Conservation (phyloP, 2,113 vertebrate species). For the Diadophis punctatus region DNA sequence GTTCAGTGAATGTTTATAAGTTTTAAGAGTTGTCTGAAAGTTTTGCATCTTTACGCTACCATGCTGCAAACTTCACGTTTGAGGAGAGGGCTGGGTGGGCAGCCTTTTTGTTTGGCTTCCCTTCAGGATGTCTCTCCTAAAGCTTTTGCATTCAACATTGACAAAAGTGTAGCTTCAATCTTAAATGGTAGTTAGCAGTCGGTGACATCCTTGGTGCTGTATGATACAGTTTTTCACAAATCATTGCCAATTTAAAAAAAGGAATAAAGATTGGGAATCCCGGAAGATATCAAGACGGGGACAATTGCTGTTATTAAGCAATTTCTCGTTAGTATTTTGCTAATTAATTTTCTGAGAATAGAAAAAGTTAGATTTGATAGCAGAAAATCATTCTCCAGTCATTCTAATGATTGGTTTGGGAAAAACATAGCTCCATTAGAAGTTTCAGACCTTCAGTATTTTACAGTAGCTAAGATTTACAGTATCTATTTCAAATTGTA, state of each 20-base stretch:
- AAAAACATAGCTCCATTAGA: neutral
- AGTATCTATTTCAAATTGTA: neutral
- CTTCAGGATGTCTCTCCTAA: neutral
- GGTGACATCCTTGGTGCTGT: neutral
- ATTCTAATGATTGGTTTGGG: neutral
- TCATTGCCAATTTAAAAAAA: neutral
- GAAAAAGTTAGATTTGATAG: constrained; percentile 11
- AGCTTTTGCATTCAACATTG: neutral
- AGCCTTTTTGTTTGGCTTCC: neutral
- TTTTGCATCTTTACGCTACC: neutral
- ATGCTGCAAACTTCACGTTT: neutral
- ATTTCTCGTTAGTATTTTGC: constrained; percentile 1
- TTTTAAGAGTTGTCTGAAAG: neutral
- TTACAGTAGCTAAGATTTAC: neutral
- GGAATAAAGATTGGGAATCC: neutral
- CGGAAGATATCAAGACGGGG: constrained; percentile 17
- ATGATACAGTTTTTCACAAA: neutral
- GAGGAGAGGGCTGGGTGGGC: neutral
- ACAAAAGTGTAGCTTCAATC: neutral
- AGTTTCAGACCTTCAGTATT: neutral
- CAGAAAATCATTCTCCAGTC: neutral
- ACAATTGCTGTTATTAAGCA: neutral
- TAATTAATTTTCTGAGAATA: constrained; percentile 19
- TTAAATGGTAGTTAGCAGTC: neutral
- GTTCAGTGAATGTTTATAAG: neutral